phyloP scores from a whole-genome alignment of 2,888 invertebrate species.

The Cetonia aurata region DNA sequence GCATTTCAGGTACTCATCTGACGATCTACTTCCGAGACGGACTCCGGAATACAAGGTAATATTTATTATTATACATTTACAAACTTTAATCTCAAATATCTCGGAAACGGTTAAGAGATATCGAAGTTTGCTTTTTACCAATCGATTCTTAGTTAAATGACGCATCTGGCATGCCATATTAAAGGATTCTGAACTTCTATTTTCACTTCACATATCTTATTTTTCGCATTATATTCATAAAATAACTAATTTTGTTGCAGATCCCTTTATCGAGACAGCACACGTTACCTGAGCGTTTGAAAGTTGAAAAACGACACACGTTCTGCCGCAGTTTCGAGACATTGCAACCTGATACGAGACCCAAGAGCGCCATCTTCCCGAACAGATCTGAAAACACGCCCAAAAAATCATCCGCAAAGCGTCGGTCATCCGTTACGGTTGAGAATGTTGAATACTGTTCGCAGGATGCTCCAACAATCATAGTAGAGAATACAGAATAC shows the following conservation, averaged over 20 bases:
- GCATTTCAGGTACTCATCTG: conserved; percentile 65
- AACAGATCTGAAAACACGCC: conserved; percentile 2
- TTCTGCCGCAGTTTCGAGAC: conserved; percentile 55
- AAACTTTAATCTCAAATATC: too few relatives aligned
- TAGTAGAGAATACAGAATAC: conserved; percentile 15
- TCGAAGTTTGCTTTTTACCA: too few relatives aligned
- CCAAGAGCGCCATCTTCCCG: conserved; percentile 5
- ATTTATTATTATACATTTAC: too few relatives aligned
- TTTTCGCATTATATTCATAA: background rate
- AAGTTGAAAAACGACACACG: conserved; percentile 57
- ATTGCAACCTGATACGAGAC: conserved; percentile 46
- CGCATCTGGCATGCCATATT: too few relatives aligned
- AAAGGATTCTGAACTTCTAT: too few relatives aligned
- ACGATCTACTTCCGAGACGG: conserved; percentile 55
- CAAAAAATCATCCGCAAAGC: background rate
- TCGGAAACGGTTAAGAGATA: too few relatives aligned
- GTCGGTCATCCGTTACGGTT: background rate
- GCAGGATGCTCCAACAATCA: background rate
- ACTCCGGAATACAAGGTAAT: conserved; percentile 16
- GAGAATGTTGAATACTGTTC: conserved; percentile 10
- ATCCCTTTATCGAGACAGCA: conserved; percentile 49
- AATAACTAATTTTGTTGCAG: conserved; percentile 7
- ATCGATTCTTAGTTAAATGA: too few relatives aligned
- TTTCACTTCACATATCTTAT: too few relatives aligned
- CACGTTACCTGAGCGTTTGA: conserved; percentile 49